Evolutionary conservation across 2,888 invertebrate species (phyloP), one percentile per base, ranked within the genome.

Genomic region (Xestia rhomboidea): DNA sequence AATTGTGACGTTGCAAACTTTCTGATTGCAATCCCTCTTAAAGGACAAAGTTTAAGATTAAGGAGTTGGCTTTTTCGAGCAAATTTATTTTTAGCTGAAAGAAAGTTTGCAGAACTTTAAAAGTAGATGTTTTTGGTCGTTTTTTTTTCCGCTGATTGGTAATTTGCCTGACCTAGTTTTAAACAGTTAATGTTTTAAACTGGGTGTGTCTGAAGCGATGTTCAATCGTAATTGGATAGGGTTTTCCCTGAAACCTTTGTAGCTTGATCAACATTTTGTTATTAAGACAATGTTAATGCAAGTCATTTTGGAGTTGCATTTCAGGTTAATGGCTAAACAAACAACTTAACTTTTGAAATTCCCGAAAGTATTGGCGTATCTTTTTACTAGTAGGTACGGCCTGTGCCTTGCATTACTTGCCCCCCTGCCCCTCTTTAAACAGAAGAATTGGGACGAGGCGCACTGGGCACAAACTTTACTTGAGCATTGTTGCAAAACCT

Each of bases 141-240:
- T 54, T 60, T 76, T 60, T 76, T 69, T 66, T 34, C 13, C 24
- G 7, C 13, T 18, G 70, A 70, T 75, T 46, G 38, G 34, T 51
- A 44, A 57, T 63, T 68, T 51, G 21, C 38, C n/a, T 63, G 81
- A 71, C 71, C 76, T 64, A 81, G 38, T 74, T 79, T 74, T 6
- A 11, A 73, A 70, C 46, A 62, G 46, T 49, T 57, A 64, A 68
- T 68, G 60, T 38, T 62, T 80, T 49, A 11, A 60, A 34, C 27
- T 30, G 41, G 64, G 60, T 41, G 68, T 68, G 57, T 64, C 27
- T 66, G 24, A 24, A 60, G 15, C 49, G 27, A 68, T 30, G 57
- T 30, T 46, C 30, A 13, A 27, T 38, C 21, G n/a, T 57, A 57
- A 73, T 70, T 70, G 54, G 18, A n/a, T 30, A 27, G 11, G 11